phyloP scores from a whole-genome alignment of 2,113 vertebrate species.

The Brienomyrus brachyistius region DNA sequence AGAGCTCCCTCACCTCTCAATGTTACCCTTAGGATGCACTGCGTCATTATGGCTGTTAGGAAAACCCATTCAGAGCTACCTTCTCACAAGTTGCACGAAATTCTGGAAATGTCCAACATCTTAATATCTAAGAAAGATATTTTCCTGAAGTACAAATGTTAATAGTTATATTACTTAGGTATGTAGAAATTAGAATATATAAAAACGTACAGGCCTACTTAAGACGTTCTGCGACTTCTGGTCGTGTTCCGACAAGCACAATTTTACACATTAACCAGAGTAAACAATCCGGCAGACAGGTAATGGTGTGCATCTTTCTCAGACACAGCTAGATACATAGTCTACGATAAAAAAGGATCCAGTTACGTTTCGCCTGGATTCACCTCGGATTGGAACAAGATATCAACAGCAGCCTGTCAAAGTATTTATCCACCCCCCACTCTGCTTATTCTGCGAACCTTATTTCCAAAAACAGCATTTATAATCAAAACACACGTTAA shows the following conservation, averaged over 20 bases:
- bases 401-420: not conserved
- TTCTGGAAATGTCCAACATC: not conserved
- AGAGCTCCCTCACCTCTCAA: not conserved
- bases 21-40: not conserved
- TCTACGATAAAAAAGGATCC: not conserved
- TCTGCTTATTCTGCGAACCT: not conserved
- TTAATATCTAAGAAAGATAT: not conserved
- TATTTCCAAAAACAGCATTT: not conserved
- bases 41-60: not conserved
- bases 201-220: not conserved
- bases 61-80: not conserved
- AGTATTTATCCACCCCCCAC: not conserved
- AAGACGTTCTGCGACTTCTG: not conserved
- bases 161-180: not conserved
- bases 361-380: not conserved
- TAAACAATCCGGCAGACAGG: not conserved
- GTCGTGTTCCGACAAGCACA: not conserved
- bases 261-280: not conserved
- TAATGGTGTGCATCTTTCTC: not conserved
- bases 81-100: not conserved
- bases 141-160: not conserved
- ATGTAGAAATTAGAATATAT: not conserved
- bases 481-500: not conserved
- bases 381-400: not conserved
- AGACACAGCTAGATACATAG: not conserved